Base-by-base conservation (phyloP, 2,797 vertebrate species). In the Catostomus latipinnis region DNA sequence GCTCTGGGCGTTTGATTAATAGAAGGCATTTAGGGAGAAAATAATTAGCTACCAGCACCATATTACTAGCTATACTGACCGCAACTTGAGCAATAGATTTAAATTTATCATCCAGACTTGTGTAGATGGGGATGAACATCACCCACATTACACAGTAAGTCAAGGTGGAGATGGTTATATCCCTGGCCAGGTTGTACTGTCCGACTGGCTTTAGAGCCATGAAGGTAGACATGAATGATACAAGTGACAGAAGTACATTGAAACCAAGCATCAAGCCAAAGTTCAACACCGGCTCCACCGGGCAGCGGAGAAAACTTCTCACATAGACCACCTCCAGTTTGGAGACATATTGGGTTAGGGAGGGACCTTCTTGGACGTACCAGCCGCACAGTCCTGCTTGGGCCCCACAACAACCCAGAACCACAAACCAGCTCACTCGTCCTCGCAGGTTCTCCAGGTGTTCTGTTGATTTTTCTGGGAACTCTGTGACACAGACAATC, bases 171-270 rank as follows among this genome's bases (percentile, higher is more conserved):
- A 97, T 96, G 5, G 96, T 96, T 86, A 98, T 94, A 74, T 96
- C 93, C 0, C 95, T 93, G 68, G 96, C 94, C 0, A 94, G 65
- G 57, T 96, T 96, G 84, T 96, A 96, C 80, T 89, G 93, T 53
- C 90, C 89, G 0, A 88, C 88, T 0, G 84, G 89, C 43, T 89
- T 93, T 16, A 90, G 88, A 0, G 95, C 95, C 95, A 96, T 96
- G 89, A 98, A 99, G 0, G 96, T 97, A 88, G 94, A 93, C 82
- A 97, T 93, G 86, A 98, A 96, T 5, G 94, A 96, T 6, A 89
- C 0, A 0, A 94, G 87, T 0, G 95, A 94, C 85, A 97, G 60
- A 1, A 69, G 13, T 46, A 46, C 11, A 0, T 96, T 96, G 74
- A 89, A 87, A 60, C 89, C 87, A 0, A 97, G 94, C 83, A 96